These are phyloP conservation scores for Liopterus haemorrhoidalis DNA, from an alignment of 2,888 invertebrate genomes.

Conservation along the genomic window DNA sequence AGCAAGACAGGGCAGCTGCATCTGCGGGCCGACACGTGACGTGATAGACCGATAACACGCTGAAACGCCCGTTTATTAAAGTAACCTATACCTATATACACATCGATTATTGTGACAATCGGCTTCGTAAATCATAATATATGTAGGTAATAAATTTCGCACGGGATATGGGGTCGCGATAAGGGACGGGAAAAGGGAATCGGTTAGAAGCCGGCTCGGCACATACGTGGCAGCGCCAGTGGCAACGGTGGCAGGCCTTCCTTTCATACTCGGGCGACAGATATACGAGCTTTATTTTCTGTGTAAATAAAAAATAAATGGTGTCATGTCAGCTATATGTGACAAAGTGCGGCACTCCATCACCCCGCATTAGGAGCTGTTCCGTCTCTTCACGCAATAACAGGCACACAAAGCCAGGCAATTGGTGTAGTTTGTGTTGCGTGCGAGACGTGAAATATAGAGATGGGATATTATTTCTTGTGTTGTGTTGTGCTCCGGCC, in stretches of 20 bases:
- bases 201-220: neutral
- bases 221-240: neutral
- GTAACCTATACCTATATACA: slow-evolving; percentile 11
- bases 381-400: slow-evolving; percentile 34
- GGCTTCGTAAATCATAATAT: slow-evolving; percentile 21
- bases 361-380: slow-evolving; percentile 35
- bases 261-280: too few species aligned
- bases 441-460: too few species aligned
- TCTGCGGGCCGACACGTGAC: neutral
- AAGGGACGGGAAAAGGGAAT: slow-evolving; percentile 1
- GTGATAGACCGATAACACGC: slow-evolving; percentile 5
- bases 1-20: slow-evolving; percentile 14
- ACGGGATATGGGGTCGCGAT: slow-evolving; percentile 14
- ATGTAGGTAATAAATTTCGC: slow-evolving; percentile 23
- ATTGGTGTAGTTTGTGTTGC: slow-evolving; percentile 9
- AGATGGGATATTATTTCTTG: slow-evolving; percentile 35
- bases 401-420: slow-evolving; percentile 28
- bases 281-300: slow-evolving; percentile 20
- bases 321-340: slow-evolving; percentile 29
- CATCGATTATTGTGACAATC: slow-evolving; percentile 23
- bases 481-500: slow-evolving; percentile 32
- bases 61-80: slow-evolving; percentile 2
- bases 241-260: slow-evolving; percentile 1
- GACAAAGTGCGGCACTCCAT: slow-evolving; percentile 38
- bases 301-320: slow-evolving; percentile 24